Percentiles rank a stretch among this genome's conserved stretches.
These are phyloP conservation scores for Loriculus beryllinus DNA, from an alignment of 2,797 vertebrate genomes.

Conservation along the genomic window DNA sequence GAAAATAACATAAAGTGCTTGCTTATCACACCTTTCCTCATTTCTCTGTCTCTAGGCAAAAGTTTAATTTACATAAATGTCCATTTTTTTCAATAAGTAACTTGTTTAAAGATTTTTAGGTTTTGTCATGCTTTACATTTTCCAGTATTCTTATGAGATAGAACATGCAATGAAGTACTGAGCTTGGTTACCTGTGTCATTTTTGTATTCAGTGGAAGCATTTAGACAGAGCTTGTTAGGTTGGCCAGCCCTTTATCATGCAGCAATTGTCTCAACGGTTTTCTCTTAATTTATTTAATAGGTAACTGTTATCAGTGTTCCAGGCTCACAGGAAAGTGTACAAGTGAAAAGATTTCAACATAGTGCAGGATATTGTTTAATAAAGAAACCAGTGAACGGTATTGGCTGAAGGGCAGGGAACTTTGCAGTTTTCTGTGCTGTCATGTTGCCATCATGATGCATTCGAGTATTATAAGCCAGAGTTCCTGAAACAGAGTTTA, in stretches of 20 bases:
- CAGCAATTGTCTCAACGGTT: background rate
- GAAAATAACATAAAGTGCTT: background rate
- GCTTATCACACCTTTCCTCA: background rate
- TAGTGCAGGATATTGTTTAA: background rate
- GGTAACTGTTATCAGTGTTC: background rate
- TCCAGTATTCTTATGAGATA: background rate
- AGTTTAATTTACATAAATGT: background rate
- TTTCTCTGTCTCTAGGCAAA: background rate
- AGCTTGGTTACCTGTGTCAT: background rate
- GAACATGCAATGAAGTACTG: background rate
- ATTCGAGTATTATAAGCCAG: background rate
- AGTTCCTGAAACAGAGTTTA: background rate
- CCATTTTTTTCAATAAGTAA: background rate
- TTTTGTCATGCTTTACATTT: background rate
- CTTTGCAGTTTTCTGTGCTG: background rate
- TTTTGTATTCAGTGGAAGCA: background rate
- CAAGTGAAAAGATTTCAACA: background rate
- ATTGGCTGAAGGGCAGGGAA: background rate
- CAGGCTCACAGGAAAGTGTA: background rate
- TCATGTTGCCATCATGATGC: background rate
- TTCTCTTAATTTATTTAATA: conserved; percentile 3
- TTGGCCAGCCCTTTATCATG: background rate
- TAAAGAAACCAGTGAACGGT: background rate
- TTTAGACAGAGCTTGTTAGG: background rate
- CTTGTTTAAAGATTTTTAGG: background rate